phyloP scores from a whole-genome alignment of 2,888 invertebrate species.

The Lasioglossum malachurum region DNA sequence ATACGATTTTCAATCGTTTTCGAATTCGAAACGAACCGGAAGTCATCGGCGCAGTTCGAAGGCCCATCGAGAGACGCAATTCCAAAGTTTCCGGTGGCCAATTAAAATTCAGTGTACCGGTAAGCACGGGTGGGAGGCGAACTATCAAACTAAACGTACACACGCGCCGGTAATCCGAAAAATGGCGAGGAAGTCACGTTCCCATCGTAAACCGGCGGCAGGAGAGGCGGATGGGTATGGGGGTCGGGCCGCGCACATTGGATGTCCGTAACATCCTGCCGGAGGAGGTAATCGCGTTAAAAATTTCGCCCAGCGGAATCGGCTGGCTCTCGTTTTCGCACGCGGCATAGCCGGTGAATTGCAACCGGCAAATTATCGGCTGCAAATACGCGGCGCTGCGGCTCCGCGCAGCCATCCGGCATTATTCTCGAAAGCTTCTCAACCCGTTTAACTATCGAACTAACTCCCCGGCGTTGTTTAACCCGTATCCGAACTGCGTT shows the following conservation, averaged over 20 bases:
- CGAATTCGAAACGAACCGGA: background rate
- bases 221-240: background rate
- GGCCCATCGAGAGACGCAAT: background rate
- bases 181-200: slow-evolving; percentile 18
- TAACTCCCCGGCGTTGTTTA: slow-evolving; percentile 25
- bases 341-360: slow-evolving; percentile 4
- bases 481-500: slow-evolving; percentile 36
- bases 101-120: slow-evolving; percentile 9
- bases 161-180: slow-evolving; percentile 1
- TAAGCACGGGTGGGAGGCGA: background rate
- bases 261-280: slow-evolving; percentile 19
- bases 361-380: slow-evolving; percentile 22
- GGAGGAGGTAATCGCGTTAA: slow-evolving; percentile 16
- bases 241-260: background rate
- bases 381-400: slow-evolving; percentile 6
- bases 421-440: slow-evolving; percentile 47
- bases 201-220: slow-evolving; percentile 9
- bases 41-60: background rate
- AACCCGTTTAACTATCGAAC: slow-evolving; percentile 39
- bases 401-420: background rate
- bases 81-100: background rate
- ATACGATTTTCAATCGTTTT: background rate
- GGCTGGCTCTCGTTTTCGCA: background rate
- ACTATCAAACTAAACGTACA: slow-evolving; percentile 1
- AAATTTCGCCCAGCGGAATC: background rate